Conservation (phyloP, 2,797 vertebrate genomes). For the Hypotaenidia okinawae region DNA sequence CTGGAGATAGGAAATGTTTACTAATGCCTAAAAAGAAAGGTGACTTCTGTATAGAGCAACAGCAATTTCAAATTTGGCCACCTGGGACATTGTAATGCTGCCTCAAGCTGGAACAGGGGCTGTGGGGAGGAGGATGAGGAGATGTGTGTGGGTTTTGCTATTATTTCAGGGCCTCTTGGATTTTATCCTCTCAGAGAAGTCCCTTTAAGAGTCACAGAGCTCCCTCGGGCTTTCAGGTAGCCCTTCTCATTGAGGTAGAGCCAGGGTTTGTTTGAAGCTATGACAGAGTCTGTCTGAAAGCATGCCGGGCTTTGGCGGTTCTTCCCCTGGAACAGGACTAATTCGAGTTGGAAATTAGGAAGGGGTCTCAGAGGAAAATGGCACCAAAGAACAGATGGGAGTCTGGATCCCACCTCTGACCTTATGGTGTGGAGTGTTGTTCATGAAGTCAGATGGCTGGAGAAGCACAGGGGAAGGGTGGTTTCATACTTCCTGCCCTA, state of each 20-base stretch:
- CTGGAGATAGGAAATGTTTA: constrained; percentile 59
- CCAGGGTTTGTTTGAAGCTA: not conserved
- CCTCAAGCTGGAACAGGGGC: not conserved
- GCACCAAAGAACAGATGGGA: not conserved
- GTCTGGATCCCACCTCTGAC: not conserved
- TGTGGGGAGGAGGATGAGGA: not conserved
- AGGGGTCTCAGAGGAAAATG: rapidly evolving
- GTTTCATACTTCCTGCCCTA: not conserved
- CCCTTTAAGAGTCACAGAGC: not conserved
- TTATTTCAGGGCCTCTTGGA: not conserved
- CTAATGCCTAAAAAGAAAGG: constrained; percentile 61
- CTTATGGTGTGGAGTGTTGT: not conserved
- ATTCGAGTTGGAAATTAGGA: not conserved
- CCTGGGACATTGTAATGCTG: not conserved
- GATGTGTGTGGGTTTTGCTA: not conserved
- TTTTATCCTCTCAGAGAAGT: not conserved
- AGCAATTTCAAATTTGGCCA: not conserved
- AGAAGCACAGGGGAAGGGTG: not conserved
- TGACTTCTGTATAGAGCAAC: constrained; percentile 54
- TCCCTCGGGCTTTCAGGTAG: not conserved
- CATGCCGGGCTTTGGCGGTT: rapidly evolving
- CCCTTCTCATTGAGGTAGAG: not conserved
- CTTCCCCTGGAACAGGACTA: not conserved
- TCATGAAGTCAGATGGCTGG: not conserved
- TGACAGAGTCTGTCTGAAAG: not conserved